Base-by-base conservation (phyloP, 2,888 invertebrate genomes). In the Hanleya hanleyi region DNA sequence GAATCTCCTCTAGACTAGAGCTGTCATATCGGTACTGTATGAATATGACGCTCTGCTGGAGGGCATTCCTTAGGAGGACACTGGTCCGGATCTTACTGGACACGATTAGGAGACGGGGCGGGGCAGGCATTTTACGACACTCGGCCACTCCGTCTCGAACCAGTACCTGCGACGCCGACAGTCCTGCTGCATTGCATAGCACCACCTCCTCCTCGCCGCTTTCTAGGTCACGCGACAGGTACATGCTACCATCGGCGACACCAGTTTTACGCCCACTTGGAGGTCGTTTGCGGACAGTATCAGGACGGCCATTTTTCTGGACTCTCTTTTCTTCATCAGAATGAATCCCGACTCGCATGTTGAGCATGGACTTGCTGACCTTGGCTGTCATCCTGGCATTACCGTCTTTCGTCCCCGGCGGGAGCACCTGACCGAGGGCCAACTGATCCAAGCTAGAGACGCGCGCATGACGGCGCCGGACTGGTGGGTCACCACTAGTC, bases 21-120 rank as follows among this genome's bases (percentile, higher is more conserved):
- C 81, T 86, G 67, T 91, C 91, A 81, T 90, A 91, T 73, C 90
- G 91, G 80, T 89, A 91, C 47, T 84, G 87, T 33, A 91, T 83
- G 22, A 86, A 79, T 2, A 83, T 82, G 26, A 91, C 87, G 61
- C 87, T 87, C 0, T 86, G 82, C 41, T 84, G 80, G 12, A 88
- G 75, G 18, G 90, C 87, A 47, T 84, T 80, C 47, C 86, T 76
- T 26, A 91, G 79, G 2, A 86, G 83, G 0, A 84, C 75, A 9
- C 85, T 84, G 75, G 90, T 88, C 38, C 90, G 82, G 15, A 90
- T 88, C 78, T 89, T 87, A 67, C 86, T 90, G 15, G 91, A 91
- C 18, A 90, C 85, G n/a, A 91, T 74, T 38, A 91, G 79, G 22
- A 91, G 83, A 26, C 91, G 79, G 22, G 57, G 29, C 7, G 57